Conservation (phyloP, 2,888 invertebrate species). For the Dryadula phaetusa region DNA sequence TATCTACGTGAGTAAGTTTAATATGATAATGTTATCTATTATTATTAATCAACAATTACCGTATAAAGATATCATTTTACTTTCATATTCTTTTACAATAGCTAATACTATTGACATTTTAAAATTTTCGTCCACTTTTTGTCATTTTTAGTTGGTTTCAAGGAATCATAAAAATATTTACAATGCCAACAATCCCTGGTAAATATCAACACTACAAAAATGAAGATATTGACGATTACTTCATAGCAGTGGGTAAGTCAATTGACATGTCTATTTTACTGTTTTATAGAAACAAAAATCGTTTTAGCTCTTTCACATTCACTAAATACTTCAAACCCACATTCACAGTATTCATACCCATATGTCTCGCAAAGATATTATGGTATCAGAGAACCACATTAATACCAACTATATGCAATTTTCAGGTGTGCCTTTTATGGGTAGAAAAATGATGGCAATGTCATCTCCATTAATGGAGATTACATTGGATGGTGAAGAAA, state of each 20-base stretch:
- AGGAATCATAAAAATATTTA: conserved; percentile 34
- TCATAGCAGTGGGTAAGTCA: conserved; percentile 84
- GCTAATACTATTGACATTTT: not conserved
- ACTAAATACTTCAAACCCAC: too few species aligned
- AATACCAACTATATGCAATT: not conserved
- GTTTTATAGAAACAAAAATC: too few species aligned
- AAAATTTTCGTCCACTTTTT: not conserved
- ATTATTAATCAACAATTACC: conserved; percentile 21
- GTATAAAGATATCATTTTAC: conserved; percentile 1
- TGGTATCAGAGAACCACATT: not conserved
- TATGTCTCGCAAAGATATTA: not conserved
- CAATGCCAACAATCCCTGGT: conserved; percentile 84
- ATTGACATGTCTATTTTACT: too few species aligned
- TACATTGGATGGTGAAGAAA: conserved; percentile 77
- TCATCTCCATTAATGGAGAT: conserved; percentile 86
- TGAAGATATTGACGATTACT: conserved; percentile 87
- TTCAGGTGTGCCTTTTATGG: conserved; percentile 86
- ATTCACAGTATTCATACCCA: too few species aligned
- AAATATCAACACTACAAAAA: conserved; percentile 86
- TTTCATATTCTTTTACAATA: conserved; percentile 1
- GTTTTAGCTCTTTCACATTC: too few species aligned
- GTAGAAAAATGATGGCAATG: conserved; percentile 86
- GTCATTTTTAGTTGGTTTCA: not conserved
- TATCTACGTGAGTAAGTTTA: conserved; percentile 40
- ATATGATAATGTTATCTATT: conserved; percentile 36